Evolutionary conservation across 2,113 vertebrate species (phyloP).

Genomic region (Agapornis roseicollis): DNA sequence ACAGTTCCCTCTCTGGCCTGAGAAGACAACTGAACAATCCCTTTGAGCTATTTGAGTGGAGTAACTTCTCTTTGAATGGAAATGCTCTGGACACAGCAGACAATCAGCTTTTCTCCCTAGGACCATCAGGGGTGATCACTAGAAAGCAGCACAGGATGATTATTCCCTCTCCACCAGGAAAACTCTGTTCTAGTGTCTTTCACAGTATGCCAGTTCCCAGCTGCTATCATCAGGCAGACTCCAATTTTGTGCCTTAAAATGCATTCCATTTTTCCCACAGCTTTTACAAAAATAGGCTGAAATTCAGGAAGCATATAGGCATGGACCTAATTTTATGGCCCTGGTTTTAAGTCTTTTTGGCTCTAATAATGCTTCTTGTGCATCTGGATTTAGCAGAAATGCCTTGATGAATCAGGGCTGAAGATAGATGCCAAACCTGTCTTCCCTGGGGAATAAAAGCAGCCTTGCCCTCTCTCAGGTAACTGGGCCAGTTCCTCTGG

Average conservation of each 20-base stretch:
- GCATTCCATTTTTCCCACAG: constrained; percentile 3
- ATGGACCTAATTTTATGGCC: neutral
- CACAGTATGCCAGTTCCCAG: constrained; percentile 28
- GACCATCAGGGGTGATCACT: constrained; percentile 35
- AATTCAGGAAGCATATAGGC: neutral
- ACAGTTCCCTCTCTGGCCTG: neutral
- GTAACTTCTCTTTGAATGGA: neutral
- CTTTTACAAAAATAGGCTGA: constrained; percentile 18
- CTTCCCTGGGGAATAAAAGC: neutral
- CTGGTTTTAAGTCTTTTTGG: neutral
- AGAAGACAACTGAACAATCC: neutral
- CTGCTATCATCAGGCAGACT: constrained; percentile 24
- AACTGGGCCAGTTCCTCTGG: neutral
- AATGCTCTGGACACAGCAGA: neutral
- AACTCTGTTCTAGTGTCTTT: constrained; percentile 24
- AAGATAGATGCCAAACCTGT: neutral
- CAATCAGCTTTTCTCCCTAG: constrained; percentile 10
- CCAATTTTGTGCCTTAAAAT: constrained; percentile 27
- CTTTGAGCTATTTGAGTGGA: neutral
- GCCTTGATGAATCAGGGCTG: neutral
- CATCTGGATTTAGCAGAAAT: neutral
- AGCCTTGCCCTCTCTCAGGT: neutral
- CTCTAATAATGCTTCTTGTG: neutral
- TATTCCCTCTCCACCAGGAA: neutral
- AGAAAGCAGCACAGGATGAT: constrained; percentile 47